Conservation (phyloP, 2,797 vertebrate genomes). For the Helostoma temminkii region DNA sequence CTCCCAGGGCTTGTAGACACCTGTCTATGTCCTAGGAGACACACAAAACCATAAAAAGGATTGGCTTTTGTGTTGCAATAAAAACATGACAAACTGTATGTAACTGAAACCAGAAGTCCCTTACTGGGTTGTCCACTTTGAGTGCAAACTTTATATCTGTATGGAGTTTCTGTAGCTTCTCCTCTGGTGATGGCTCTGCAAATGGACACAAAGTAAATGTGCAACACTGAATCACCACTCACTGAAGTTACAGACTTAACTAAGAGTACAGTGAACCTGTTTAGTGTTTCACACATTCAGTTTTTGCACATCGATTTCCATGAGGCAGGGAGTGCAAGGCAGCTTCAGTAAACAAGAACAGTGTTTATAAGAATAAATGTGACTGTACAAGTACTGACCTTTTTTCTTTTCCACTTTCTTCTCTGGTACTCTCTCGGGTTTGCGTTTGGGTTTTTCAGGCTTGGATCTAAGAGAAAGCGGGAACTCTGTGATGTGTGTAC, state of each 20-base stretch:
- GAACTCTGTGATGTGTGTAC: slow-evolving; percentile 32
- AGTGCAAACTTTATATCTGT: slow-evolving; percentile 97
- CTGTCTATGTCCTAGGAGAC: slow-evolving; percentile 91
- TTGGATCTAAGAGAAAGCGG: slow-evolving; percentile 82
- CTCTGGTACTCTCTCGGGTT: slow-evolving; percentile 85
- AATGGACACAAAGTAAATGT: neutral
- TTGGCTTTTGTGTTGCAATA: neutral
- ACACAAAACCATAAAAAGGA: neutral
- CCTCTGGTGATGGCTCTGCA: slow-evolving; percentile 92
- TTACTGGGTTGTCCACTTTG: slow-evolving; percentile 98
- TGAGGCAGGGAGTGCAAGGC: neutral
- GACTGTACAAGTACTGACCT: slow-evolving; percentile 80
- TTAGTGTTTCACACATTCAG: neutral
- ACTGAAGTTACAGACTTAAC: neutral
- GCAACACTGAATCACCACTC: neutral
- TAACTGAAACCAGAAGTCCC: slow-evolving; percentile 44
- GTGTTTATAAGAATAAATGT: neutral
- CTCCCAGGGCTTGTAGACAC: slow-evolving; percentile 92
- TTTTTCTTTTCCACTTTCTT: slow-evolving; percentile 93
- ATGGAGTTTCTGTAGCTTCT: slow-evolving; percentile 96
- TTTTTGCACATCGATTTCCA: neutral
- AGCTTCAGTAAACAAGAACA: neutral
- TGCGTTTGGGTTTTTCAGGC: slow-evolving; percentile 90
- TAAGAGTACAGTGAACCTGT: neutral
- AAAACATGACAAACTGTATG: neutral